phyloP scores from a whole-genome alignment of 2,113 vertebrate species.

The Triplophysa rosa region DNA sequence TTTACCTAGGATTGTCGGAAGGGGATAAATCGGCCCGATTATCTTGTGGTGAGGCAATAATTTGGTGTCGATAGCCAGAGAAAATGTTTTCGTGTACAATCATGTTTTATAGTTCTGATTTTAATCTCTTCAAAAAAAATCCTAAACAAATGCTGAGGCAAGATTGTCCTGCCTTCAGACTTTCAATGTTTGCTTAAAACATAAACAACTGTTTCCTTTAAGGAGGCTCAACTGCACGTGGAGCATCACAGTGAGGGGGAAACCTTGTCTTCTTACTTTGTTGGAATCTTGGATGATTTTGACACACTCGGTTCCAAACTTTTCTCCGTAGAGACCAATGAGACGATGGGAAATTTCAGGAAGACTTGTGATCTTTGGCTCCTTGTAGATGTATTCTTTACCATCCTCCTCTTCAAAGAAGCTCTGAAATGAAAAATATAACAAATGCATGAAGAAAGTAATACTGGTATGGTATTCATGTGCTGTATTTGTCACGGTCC shows the following conservation, averaged over 20 bases:
- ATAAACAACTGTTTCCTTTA: slow-evolving; percentile 22
- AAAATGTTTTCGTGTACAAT: not conserved
- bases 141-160: not conserved
- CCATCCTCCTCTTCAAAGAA: slow-evolving; percentile 98
- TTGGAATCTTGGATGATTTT: slow-evolving; percentile 96
- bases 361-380: slow-evolving; percentile 92
- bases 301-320: slow-evolving; percentile 91
- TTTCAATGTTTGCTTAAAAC: not conserved
- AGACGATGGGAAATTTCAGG: slow-evolving; percentile 94
- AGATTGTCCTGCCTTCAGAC: not conserved
- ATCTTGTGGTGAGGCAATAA: no score
- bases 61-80: not conserved
- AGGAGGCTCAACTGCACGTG: not conserved
- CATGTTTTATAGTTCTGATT: not conserved
- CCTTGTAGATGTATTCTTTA: slow-evolving; percentile 97
- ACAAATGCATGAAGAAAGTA: not conserved
- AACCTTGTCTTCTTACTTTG: slow-evolving; percentile 78
- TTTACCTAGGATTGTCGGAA: no score
- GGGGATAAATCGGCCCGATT: no score
- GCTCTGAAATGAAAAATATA: slow-evolving; percentile 65
- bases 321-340: slow-evolving; percentile 89
- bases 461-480: not conserved
- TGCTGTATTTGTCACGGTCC: no score
- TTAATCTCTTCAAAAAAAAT: not conserved
- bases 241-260: not conserved